These are phyloP conservation scores for Argya squamiceps DNA, from an alignment of 2,797 vertebrate species.

Conservation along the genomic window DNA sequence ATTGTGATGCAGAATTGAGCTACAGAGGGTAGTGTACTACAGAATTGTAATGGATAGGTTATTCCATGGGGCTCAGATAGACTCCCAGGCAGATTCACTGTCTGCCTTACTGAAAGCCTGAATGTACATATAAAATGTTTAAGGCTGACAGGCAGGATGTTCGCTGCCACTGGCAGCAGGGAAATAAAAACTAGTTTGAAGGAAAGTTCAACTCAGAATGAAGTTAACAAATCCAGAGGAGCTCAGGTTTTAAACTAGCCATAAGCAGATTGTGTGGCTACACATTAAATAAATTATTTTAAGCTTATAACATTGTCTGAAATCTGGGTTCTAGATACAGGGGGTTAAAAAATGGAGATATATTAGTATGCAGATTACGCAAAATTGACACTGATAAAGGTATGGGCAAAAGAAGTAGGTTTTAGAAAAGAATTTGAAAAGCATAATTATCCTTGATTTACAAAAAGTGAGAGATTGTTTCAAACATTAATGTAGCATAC, in stretches of 20 bases:
- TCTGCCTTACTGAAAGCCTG: not conserved
- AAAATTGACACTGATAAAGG: not conserved
- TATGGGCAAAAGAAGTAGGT: not conserved
- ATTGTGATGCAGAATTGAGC: not conserved
- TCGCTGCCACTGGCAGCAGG: not conserved
- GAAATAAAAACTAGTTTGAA: not conserved
- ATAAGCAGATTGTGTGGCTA: not conserved
- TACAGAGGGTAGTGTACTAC: not conserved
- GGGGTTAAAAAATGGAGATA: not conserved
- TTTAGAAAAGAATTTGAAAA: not conserved
- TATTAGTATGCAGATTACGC: not conserved
- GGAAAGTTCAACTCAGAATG: not conserved
- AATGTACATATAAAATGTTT: not conserved
- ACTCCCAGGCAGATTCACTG: conserved; percentile 5
- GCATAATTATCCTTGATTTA: not conserved
- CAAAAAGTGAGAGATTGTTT: not conserved
- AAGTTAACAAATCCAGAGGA: not conserved
- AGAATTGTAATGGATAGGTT: not conserved
- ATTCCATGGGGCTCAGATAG: not conserved
- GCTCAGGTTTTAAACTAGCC: not conserved
- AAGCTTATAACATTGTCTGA: not conserved
- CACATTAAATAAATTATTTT: not conserved
- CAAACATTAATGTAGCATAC: not conserved
- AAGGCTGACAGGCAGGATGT: not conserved
- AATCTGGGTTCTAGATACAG: not conserved